Percentiles rank a stretch among this genome's conserved stretches.
Conservation (phyloP, 2,797 vertebrate genomes). For the Aplochiton taeniatus region DNA sequence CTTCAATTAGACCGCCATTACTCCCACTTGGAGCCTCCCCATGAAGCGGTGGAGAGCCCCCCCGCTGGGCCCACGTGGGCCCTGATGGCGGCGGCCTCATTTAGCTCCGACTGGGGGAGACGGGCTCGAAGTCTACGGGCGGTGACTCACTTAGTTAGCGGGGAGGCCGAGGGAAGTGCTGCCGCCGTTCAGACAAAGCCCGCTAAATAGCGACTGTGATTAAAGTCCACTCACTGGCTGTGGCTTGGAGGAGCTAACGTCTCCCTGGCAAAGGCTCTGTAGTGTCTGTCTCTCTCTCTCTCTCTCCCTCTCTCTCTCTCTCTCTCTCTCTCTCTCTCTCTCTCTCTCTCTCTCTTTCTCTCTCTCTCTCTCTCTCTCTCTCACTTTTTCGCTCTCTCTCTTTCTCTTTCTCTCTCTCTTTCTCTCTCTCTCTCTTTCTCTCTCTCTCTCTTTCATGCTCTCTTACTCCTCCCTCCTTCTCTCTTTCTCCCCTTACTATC, state of each 20-base stretch:
- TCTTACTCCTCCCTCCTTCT: not conserved
- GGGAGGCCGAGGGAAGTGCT: no score
- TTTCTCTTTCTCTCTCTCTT: not conserved
- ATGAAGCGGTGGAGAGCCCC: constrained; percentile 1
- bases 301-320: not conserved
- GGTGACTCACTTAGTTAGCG: no score
- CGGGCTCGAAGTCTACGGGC: no score
- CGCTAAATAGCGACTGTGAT: not conserved
- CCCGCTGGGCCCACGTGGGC: no score
- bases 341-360: not conserved
- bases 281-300: not conserved
- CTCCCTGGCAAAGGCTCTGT: not conserved
- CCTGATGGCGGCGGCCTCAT: no score
- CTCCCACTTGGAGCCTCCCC: not conserved
- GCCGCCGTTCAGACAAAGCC: not conserved
- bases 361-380: not conserved
- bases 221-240: not conserved
- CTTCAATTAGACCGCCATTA: constrained; percentile 21
- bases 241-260: not conserved
- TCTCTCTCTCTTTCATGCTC: not conserved
- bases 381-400: constrained; percentile 10
- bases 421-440: constrained; percentile 4
- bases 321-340: not conserved
- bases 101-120: no score
- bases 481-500: not conserved